A percentile compares a stretch with the other conserved stretches of the same genome.
Conservation (phyloP, 35 echinoderm and acorn worm species). For the Ophiothrix spiculata region DNA sequence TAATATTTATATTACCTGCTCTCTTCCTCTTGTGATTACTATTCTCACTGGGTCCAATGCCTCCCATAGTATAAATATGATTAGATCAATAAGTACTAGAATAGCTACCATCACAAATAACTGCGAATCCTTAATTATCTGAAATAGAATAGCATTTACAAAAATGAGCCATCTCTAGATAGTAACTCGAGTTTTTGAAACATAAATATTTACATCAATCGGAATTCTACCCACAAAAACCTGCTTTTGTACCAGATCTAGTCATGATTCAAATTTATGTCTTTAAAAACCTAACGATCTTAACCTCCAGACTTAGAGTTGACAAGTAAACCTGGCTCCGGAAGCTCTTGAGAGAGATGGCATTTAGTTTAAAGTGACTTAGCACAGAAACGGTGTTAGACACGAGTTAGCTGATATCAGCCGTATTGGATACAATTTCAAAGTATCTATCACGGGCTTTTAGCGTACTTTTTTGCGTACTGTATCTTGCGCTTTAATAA, state of each 20-base stretch:
- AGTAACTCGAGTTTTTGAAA: not conserved
- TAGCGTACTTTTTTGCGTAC: too few relatives aligned
- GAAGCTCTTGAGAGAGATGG: not conserved
- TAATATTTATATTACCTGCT: not conserved
- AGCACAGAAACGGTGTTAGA: too few relatives aligned
- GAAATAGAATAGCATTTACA: not conserved
- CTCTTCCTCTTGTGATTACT: not conserved
- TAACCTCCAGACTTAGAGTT: too few relatives aligned
- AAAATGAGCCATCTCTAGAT: not conserved
- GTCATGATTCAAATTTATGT: too few relatives aligned
- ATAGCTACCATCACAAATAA: slow-evolving; percentile 2
- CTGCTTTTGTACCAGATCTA: not conserved
- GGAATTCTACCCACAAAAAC: not conserved
- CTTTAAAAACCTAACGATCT: too few relatives aligned
- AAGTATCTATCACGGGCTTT: too few relatives aligned
- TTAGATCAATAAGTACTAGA: slow-evolving; percentile 11
- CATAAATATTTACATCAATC: not conserved
- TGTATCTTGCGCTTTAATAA: too few relatives aligned
- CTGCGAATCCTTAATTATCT: slow-evolving; percentile 11
- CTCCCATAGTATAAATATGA: slow-evolving; percentile 8
- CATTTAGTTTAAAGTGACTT: too few relatives aligned
- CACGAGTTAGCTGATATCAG: too few relatives aligned
- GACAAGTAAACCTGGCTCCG: not conserved
- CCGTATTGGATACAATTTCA: too few relatives aligned
- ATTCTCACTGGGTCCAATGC: slow-evolving; percentile 5